Conservation (phyloP, 2,113 vertebrate species). For the Cnemophilus loriae region DNA sequence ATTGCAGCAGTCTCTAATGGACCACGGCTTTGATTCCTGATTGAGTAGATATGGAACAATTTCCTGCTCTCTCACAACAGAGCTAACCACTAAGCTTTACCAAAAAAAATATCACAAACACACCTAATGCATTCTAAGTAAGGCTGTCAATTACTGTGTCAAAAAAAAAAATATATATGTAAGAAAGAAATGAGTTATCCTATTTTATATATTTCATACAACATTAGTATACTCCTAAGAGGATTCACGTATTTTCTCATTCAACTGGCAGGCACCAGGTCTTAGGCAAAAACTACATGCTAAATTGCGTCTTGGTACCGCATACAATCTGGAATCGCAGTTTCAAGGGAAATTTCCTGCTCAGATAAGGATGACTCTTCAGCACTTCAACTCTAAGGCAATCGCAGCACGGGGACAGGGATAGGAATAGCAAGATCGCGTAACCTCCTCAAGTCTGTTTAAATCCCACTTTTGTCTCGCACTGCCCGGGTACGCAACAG, state of each 20-base stretch:
- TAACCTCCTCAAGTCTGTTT: accelerated
- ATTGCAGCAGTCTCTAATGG: accelerated
- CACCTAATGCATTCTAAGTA: not conserved
- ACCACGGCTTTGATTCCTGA: not conserved
- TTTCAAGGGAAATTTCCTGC: not conserved
- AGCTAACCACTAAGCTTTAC: not conserved
- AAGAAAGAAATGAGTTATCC: accelerated
- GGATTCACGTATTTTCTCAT: not conserved
- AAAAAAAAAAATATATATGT: not conserved
- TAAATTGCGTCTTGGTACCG: not conserved
- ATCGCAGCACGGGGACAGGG: accelerated
- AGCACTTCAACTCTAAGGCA: too few species aligned
- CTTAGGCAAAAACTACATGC: not conserved
- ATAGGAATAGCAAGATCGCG: accelerated
- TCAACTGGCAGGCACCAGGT: not conserved
- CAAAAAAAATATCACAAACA: not conserved
- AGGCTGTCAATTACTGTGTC: too few species aligned
- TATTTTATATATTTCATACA: accelerated
- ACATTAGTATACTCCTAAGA: not conserved
- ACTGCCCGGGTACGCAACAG: accelerated
- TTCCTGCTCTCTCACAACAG: not conserved
- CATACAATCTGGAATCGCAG: accelerated
- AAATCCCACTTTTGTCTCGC: accelerated
- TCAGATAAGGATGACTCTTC: not conserved
- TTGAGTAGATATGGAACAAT: accelerated